A percentile compares a stretch with the other conserved stretches of the same genome.
Conservation (phyloP, 1,140 invertebrate genomes). For the Teleogryllus occipitalis region DNA sequence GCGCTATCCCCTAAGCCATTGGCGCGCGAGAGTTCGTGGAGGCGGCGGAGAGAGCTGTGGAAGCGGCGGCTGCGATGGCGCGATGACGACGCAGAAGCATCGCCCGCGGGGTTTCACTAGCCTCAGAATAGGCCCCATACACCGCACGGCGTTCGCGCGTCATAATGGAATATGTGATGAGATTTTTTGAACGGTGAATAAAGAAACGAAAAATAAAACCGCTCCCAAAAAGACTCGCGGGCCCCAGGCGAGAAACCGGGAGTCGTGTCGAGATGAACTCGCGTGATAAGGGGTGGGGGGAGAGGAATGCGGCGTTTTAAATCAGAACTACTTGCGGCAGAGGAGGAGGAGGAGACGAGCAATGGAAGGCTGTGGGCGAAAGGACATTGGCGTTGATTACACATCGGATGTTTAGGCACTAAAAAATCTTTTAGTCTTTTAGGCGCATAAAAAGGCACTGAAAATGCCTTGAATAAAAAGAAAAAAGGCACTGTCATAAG, state of each 20-base stretch:
- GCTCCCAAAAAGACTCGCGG: background rate
- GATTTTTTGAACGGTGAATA: slow-evolving; percentile 5
- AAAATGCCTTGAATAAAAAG: no score
- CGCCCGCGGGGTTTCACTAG: background rate
- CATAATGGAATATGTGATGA: slow-evolving; percentile 5
- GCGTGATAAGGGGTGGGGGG: background rate
- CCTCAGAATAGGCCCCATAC: background rate
- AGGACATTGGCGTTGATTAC: no score
- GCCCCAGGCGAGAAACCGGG: background rate
- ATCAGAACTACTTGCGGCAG: background rate
- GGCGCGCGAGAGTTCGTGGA: no score
- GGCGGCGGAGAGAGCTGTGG: no score
- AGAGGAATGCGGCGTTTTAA: background rate
- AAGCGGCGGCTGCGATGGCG: no score
- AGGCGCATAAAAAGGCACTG: no score
- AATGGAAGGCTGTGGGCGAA: background rate
- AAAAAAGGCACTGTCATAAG: no score
- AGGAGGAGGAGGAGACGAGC: no score
- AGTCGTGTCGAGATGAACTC: background rate
- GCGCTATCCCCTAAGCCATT: no score
- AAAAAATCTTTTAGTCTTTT: no score
- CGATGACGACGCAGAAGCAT: background rate
- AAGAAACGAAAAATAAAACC: background rate
- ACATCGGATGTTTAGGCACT: no score
- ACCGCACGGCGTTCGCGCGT: background rate